A percentile compares a stretch with the other conserved stretches of the same genome.
Conservation (phyloP, 2,797 vertebrate species). For the Morus bassanus region DNA sequence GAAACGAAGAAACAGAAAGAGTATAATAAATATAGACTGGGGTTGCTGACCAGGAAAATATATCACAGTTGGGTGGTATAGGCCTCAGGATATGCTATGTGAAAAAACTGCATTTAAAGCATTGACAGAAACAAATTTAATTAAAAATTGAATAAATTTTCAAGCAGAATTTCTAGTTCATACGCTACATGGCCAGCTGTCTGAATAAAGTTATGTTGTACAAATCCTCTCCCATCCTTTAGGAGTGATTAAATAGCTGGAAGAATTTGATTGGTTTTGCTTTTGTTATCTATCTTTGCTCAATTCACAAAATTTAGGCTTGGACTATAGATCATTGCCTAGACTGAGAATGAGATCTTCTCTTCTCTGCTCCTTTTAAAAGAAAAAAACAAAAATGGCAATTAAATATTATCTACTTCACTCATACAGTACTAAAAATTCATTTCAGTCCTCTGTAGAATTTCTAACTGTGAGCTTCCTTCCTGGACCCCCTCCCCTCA, state of each 20-base stretch:
- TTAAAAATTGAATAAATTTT: not conserved
- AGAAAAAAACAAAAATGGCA: not conserved
- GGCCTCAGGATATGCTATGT: not conserved
- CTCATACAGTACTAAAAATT: not conserved
- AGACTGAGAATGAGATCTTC: not conserved
- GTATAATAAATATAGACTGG: not conserved
- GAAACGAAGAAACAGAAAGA: constrained; percentile 31
- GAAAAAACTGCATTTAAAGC: not conserved
- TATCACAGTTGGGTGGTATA: not conserved
- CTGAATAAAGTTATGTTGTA: not conserved
- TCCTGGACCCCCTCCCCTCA: not conserved
- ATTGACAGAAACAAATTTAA: not conserved
- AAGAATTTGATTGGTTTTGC: not conserved
- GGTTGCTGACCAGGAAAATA: not conserved
- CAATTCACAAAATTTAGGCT: not conserved
- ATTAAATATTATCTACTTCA: not conserved
- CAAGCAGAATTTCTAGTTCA: not conserved
- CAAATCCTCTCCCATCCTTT: not conserved
- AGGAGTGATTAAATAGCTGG: not conserved
- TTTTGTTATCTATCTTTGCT: not conserved
- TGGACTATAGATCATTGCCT: not conserved
- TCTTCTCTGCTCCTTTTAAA: not conserved
- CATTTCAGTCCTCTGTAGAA: constrained; percentile 7
- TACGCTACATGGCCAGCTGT: not conserved
- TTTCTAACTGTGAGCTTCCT: constrained; percentile 27